These are phyloP conservation scores for Actias luna DNA, from an alignment of 2,888 invertebrate genomes.

Conservation along the genomic window DNA sequence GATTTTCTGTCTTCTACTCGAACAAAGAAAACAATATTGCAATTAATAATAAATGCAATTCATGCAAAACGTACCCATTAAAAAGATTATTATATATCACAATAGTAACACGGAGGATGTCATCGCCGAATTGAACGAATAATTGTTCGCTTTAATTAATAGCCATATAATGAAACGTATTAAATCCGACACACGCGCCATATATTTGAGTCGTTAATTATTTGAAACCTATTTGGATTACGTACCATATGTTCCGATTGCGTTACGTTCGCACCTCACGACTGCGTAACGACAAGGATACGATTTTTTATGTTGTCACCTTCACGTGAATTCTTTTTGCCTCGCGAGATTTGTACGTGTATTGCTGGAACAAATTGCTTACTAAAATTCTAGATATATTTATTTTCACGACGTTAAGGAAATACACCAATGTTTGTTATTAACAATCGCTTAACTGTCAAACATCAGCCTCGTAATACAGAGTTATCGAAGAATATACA, in stretches of 20 bases:
- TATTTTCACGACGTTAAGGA: too few relatives aligned
- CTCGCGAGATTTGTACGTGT: too few relatives aligned
- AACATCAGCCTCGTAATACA: too few relatives aligned
- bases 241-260: slow-evolving; percentile 10
- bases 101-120: background rate
- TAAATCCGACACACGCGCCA: slow-evolving; percentile 14
- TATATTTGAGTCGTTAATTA: slow-evolving; percentile 32
- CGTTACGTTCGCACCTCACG: background rate
- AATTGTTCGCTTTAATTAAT: slow-evolving; percentile 2
- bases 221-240: slow-evolving; percentile 49
- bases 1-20: too few relatives aligned
- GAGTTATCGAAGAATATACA: too few relatives aligned
- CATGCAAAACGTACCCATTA: background rate
- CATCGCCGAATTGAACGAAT: slow-evolving; percentile 1
- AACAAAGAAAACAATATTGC: too few relatives aligned
- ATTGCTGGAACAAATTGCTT: too few relatives aligned
- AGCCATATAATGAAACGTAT: slow-evolving; percentile 12
- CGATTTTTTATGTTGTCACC: background rate
- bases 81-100: background rate
- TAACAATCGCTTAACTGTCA: too few relatives aligned
- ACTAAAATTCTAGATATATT: too few relatives aligned
- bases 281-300: background rate
- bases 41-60: background rate
- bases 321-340: background rate
- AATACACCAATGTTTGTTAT: too few relatives aligned